phyloP scores from a whole-genome alignment of 2,797 vertebrate species.

The Limnodromus scolopaceus region DNA sequence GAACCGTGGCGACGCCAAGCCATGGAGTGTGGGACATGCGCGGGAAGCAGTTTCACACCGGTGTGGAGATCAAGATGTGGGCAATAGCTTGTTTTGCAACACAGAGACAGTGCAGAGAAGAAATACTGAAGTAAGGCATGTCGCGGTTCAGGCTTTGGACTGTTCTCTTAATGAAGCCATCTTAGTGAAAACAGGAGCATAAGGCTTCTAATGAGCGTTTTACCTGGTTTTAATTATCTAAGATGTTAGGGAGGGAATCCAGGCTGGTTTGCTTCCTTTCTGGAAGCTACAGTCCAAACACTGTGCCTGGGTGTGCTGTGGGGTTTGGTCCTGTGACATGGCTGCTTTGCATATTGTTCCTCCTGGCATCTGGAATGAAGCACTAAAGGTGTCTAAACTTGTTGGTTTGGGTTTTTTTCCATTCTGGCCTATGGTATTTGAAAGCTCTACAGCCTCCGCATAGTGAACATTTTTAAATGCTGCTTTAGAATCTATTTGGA shows the following conservation, averaged over 20 bases:
- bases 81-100: slow-evolving; percentile 98
- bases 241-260: background rate
- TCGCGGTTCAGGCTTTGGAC: slow-evolving; percentile 26
- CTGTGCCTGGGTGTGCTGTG: background rate
- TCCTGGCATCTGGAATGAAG: background rate
- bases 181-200: background rate
- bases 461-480: fast-evolving
- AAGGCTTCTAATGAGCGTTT: fast-evolving
- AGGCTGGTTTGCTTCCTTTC: background rate
- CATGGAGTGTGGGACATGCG: slow-evolving; percentile 99
- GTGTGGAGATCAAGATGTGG: slow-evolving; percentile 99
- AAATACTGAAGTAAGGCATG: slow-evolving; percentile 94
- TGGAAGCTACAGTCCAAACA: background rate
- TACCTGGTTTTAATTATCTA: background rate
- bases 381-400: background rate
- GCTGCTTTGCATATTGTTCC: background rate
- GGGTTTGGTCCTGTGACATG: background rate
- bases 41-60: slow-evolving; percentile 98
- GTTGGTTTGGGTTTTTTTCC: background rate
- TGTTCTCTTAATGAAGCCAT: background rate
- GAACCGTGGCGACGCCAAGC: slow-evolving; percentile 96
- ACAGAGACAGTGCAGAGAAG: slow-evolving; percentile 97
- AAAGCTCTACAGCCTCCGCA: background rate
- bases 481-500: background rate
- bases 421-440: background rate